Conservation (phyloP, 2,888 invertebrate genomes). For the Pristionchus exspectatus region DNA sequence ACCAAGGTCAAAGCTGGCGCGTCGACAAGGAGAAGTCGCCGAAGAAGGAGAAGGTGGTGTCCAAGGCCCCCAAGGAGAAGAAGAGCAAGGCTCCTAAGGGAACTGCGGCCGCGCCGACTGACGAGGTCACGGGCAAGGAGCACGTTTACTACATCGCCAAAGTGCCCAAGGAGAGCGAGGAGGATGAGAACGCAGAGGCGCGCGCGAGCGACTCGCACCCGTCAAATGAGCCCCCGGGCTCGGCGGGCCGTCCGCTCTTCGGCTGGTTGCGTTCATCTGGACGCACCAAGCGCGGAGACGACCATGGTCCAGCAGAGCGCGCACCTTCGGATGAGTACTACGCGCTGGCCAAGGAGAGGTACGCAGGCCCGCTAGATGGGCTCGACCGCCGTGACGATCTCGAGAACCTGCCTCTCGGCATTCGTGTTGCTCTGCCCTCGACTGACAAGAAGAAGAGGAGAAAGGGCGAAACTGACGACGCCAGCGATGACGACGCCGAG, state of each 20-base stretch:
- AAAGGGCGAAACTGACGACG: not conserved
- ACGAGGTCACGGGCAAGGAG: constrained; percentile 34
- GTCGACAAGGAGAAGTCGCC: constrained; percentile 50
- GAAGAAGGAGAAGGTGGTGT: constrained; percentile 22
- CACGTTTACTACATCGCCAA: constrained; percentile 45
- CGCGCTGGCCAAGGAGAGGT: constrained; percentile 25
- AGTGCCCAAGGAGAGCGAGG: constrained; percentile 44
- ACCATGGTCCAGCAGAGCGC: constrained; percentile 7
- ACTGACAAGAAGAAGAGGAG: constrained; percentile 16
- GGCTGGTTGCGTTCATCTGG: constrained; percentile 36
- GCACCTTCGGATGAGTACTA: constrained; percentile 43
- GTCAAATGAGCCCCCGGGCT: constrained; percentile 9
- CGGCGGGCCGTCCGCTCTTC: constrained; percentile 25
- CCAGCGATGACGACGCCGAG: constrained; percentile 10
- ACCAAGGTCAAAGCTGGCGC: constrained; percentile 44
- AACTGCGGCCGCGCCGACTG: constrained; percentile 1
- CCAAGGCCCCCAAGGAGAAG: constrained; percentile 46
- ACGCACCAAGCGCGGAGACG: constrained; percentile 21
- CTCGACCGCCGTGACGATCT: constrained; percentile 45
- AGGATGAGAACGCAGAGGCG: constrained; percentile 29
- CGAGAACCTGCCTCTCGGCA: constrained; percentile 40
- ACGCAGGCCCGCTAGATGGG: constrained; percentile 33
- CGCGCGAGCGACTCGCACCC: not conserved
- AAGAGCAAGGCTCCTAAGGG: constrained; percentile 21
- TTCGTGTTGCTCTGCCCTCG: constrained; percentile 35